Evolutionary conservation across 2,888 invertebrate genomes (phyloP).

Genomic region (Sinelater perroti): DNA sequence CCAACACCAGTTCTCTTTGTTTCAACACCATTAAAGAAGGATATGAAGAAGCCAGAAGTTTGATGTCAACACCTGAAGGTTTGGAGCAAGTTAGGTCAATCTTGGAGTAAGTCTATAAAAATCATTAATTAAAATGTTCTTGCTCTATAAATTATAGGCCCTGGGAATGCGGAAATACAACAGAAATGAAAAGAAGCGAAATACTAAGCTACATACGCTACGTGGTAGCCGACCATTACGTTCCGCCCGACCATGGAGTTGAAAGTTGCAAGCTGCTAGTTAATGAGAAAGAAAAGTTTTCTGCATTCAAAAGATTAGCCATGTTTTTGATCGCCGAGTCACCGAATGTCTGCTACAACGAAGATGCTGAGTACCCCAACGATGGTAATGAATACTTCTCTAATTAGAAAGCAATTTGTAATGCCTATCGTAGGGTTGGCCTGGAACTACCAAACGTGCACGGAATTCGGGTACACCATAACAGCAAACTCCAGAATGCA

Average conservation of each 20-base stretch:
- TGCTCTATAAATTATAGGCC: conserved; percentile 56
- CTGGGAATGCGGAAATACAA: conserved; percentile 54
- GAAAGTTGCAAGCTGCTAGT: conserved; percentile 26
- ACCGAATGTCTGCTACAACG: conserved; percentile 9
- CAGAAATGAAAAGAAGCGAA: conserved; percentile 36
- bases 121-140: neutral
- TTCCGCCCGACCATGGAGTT: conserved; percentile 21
- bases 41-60: conserved; percentile 53
- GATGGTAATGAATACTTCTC: conserved; percentile 25
- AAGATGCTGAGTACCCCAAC: conserved; percentile 19
- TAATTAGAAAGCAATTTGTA: neutral
- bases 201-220: conserved; percentile 30
- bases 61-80: conserved; percentile 54
- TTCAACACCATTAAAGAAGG: conserved; percentile 58
- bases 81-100: conserved; percentile 55
- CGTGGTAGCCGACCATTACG: conserved; percentile 29
- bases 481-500: conserved; percentile 69
- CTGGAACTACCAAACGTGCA: conserved; percentile 89
- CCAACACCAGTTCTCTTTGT: conserved; percentile 57
- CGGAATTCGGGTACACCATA: conserved; percentile 87
- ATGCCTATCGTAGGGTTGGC: conserved; percentile 58
- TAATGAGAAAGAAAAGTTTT: neutral
- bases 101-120: conserved; percentile 60
- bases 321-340: conserved; percentile 20
- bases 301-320: conserved; percentile 13